These are phyloP conservation scores for Eupithecia subumbrata DNA, from an alignment of 2,888 invertebrate species.

Conservation along the genomic window DNA sequence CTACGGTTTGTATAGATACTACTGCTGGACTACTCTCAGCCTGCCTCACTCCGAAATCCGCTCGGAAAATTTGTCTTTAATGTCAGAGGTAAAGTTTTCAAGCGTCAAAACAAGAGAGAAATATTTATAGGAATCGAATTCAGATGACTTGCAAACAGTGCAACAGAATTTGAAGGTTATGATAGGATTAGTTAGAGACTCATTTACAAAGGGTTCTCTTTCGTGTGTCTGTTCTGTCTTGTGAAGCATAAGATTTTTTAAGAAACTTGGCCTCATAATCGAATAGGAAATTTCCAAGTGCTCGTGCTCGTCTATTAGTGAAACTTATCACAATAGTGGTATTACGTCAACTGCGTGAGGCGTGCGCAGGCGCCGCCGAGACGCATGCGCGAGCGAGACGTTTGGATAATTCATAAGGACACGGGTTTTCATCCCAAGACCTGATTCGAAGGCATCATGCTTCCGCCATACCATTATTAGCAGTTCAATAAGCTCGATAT, in stretches of 20 bases:
- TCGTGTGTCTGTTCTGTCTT: background rate
- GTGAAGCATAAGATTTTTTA: background rate
- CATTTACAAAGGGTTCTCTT: background rate
- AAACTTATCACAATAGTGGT: slow-evolving; percentile 15
- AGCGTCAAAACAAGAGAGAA: background rate
- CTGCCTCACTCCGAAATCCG: slow-evolving; percentile 17
- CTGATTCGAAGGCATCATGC: slow-evolving; percentile 51
- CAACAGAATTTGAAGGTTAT: background rate
- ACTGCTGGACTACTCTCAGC: background rate
- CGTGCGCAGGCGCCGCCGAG: slow-evolving; percentile 68
- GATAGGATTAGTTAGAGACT: background rate
- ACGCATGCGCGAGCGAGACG: slow-evolving; percentile 58
- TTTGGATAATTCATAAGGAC: slow-evolving; percentile 81
- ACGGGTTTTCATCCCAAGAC: slow-evolving; percentile 56
- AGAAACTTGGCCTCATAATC: background rate
- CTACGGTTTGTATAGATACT: slow-evolving; percentile 50
- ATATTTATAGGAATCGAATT: background rate
- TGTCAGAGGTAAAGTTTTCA: background rate
- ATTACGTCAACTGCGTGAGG: slow-evolving; percentile 47
- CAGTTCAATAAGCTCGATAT: slow-evolving; percentile 53
- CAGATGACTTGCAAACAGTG: background rate
- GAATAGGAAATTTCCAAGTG: background rate
- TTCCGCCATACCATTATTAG: slow-evolving; percentile 70
- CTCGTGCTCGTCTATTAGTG: slow-evolving; percentile 17
- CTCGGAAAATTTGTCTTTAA: background rate